phyloP scores from a whole-genome alignment of 2,113 vertebrate genomes.

The Miniopterus natalensis region DNA sequence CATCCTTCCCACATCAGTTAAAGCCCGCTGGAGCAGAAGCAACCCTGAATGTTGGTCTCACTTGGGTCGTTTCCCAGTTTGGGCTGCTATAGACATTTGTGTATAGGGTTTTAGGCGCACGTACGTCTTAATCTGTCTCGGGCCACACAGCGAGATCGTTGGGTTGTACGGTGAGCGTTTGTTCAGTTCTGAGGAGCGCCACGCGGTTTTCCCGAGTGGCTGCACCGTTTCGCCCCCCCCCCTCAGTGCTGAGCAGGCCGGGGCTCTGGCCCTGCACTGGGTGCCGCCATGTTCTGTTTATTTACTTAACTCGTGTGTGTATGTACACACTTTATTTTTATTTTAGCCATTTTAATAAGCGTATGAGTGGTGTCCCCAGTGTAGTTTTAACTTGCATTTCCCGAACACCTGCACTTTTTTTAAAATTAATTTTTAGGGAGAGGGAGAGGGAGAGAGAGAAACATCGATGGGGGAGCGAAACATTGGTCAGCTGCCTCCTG shows the following conservation, averaged over 20 bases:
- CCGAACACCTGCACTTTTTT: neutral
- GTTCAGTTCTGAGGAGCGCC: rapidly evolving
- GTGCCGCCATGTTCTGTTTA: neutral
- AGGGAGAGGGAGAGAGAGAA: neutral
- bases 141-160: neutral
- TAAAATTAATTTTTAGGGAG: neutral
- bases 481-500: neutral
- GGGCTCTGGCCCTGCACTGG: rapidly evolving
- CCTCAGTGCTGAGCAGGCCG: rapidly evolving
- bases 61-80: neutral
- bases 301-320: neutral
- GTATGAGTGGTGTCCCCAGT: too few relatives aligned
- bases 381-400: neutral
- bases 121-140: too few relatives aligned
- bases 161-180: rapidly evolving
- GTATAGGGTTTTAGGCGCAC: neutral
- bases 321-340: neutral
- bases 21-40: neutral
- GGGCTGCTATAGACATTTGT: neutral
- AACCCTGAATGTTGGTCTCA: neutral
- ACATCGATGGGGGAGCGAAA: neutral
- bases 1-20: neutral
- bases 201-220: rapidly evolving
- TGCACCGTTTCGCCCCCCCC: rapidly evolving
- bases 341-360: neutral